Base-by-base conservation (phyloP, 2,888 invertebrate species). In the Linnaemya vulpina region DNA sequence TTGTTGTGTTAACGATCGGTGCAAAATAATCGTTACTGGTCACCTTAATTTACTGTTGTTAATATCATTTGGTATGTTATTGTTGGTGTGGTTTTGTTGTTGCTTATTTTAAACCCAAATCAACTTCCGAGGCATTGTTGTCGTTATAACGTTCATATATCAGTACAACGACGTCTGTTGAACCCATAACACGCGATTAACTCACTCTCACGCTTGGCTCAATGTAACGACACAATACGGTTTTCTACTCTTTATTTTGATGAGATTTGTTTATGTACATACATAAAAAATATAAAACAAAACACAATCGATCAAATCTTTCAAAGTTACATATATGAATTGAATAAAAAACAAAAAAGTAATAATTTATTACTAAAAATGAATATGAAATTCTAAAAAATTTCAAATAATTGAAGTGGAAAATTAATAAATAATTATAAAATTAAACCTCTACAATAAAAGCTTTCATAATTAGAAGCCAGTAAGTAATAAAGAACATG, bases 91-190 rank as follows among this genome's bases (percentile, higher is more conserved):
- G 3, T 58, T 17, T 58, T 46, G 17, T 58, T 67, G 67, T 60
- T 68, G 68, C 35, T 35, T 73, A 40, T 67, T 80, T 78, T 46
- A 49, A 70, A 62, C 43, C 17, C 74, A 81, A 82, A 70, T 83
- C 83, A 87, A 87, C 86, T 87, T 87, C 87, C 84, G 84, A 88
- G 80, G 78, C 81, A 73, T 76, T 82, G 74, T 84, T 81, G 86
- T 85, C 81, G 84, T 87, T 86, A 70, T 81, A 87, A 81, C 82
- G 75, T 79, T 82, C 78, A 85, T 79, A 85, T 85, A 86, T 88
- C 89, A 91, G 90, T 90, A 87, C 88, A 87, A 87, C 88, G 88
- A 89, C 89, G 89, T 90, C 87, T 89, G 89, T 90, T 89, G 88
- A 90, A 90, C 89, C 87, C 88, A 87, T 87, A 89, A 87, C 87